These are phyloP conservation scores for Urechis unicinctus DNA, from an alignment of 2,888 invertebrate species.

Conservation along the genomic window DNA sequence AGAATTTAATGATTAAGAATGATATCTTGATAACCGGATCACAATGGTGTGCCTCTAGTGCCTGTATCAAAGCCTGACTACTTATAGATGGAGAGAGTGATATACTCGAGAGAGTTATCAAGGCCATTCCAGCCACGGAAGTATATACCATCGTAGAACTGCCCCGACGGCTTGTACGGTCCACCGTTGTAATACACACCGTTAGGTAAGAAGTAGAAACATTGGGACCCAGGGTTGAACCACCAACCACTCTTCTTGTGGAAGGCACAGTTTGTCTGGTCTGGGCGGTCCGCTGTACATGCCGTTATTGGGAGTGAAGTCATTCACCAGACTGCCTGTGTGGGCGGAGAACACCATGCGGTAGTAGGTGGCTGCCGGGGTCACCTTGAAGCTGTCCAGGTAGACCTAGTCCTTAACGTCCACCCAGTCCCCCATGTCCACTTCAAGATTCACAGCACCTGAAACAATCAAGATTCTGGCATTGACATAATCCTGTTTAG, in stretches of 20 bases:
- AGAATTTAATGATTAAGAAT: too few species aligned
- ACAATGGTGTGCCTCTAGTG: too few species aligned
- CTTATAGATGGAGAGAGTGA: conserved; percentile 23
- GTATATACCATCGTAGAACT: conserved; percentile 34
- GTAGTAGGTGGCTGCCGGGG: not conserved
- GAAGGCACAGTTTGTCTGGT: conserved; percentile 26
- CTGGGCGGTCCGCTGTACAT: conserved; percentile 25
- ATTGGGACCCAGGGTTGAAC: conserved; percentile 28
- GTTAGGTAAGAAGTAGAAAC: conserved; percentile 28
- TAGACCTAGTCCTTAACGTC: not conserved
- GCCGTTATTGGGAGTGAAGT: conserved; percentile 27
- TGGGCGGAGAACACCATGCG: not conserved
- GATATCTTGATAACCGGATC: too few species aligned
- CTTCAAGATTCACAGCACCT: too few species aligned
- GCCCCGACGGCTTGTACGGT: conserved; percentile 23
- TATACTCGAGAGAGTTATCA: conserved; percentile 31
- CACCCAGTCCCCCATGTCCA: not conserved
- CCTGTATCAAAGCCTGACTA: too few species aligned
- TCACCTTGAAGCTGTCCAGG: not conserved
- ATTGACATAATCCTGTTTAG: not conserved
- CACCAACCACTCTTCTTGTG: conserved; percentile 37
- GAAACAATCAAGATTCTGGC: not conserved
- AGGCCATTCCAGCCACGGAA: conserved; percentile 35
- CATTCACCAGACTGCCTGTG: conserved; percentile 25
- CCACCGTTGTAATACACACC: conserved; percentile 37